These are phyloP conservation scores for Melipona beecheii DNA, from an alignment of 2,888 invertebrate species.

Conservation along the genomic window DNA sequence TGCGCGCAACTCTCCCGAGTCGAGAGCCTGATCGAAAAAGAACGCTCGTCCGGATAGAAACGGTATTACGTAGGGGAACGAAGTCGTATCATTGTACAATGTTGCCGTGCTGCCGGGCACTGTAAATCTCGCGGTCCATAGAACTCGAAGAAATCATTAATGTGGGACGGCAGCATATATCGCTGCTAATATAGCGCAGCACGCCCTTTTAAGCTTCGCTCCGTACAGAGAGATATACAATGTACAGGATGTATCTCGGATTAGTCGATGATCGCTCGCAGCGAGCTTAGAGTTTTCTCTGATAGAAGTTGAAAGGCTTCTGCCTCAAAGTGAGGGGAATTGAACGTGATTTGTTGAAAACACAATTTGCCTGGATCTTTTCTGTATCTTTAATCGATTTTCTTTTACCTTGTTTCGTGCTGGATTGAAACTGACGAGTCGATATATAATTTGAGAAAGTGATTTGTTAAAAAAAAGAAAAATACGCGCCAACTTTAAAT, in stretches of 20 bases:
- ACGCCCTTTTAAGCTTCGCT: constrained; percentile 66
- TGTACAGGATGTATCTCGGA: constrained; percentile 36
- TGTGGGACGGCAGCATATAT: constrained; percentile 68
- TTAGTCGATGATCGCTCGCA: constrained; percentile 24
- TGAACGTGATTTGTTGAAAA: background rate
- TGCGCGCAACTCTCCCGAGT: constrained; percentile 45
- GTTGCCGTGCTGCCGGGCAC: constrained; percentile 67
- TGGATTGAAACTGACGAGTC: background rate
- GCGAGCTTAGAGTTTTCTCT: constrained; percentile 16
- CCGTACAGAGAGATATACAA: constrained; percentile 18
- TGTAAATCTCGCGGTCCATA: constrained; percentile 72
- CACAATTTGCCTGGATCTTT: background rate
- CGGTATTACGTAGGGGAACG: constrained; percentile 59
- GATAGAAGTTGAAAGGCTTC: constrained; percentile 24
- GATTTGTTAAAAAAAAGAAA: background rate
- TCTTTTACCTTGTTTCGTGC: background rate
- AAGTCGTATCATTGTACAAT: constrained; percentile 69
- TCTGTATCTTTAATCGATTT: background rate
- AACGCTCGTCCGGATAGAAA: constrained; percentile 39
- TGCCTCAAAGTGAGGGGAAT: background rate
- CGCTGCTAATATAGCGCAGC: constrained; percentile 70
- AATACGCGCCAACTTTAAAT: background rate
- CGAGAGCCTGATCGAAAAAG: constrained; percentile 34
- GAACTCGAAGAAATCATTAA: constrained; percentile 77
- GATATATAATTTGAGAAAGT: background rate